Base-by-base conservation (phyloP, 2,888 invertebrate species). In the Odontocolon sp. region DNA sequence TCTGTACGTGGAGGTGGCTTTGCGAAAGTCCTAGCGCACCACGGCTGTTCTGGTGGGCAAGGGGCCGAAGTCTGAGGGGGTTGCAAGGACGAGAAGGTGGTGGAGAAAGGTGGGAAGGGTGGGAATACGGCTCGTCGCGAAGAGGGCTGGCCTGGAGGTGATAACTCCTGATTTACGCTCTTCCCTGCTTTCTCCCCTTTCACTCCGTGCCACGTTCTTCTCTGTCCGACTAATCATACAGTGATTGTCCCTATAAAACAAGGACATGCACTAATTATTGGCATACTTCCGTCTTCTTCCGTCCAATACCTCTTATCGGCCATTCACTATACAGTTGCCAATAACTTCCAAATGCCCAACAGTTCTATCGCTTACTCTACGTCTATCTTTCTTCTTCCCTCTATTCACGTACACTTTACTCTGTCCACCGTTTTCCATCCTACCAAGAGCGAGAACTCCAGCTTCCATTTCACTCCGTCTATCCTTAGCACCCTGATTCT, bases 81-180 rank as follows among this genome's bases (percentile, higher is more conserved):
- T 59, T 36, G 50, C 11, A 61, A 64, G 61, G 73, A 66, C 52
- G 61, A 16, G 56, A 40, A 64, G 69, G 54, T 38, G 45, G 68
- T 21, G 47, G 61, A 18, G 28, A 36, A 47, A 52, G 33, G 42
- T 18, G 57, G 63, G 74, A 71, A 75, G 77, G 77, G 77, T 75
- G 75, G 77, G 78, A 80, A 76, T 80, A 80, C 74, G 80, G 81
- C 75, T 78, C 78, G 80, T 83, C 79, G 81, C 71, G 74, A 71
- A 78, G 79, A 82, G 81, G 81, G 84, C 83, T 85, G 84, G 83
- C 81, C 83, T 84, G 78, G 84, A 84, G 85, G 85, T 86, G 86
- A 87, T 87, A 87, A 87, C 85, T 86, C 84, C 86, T 86, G 85
- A 87, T 85, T 85, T 86, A 85, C 85, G 81, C 83, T 83, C 82